Evolutionary conservation across 2,797 vertebrate genomes (phyloP), one percentile per base, ranked within the genome.

Genomic region (Muscicapa comitata): DNA sequence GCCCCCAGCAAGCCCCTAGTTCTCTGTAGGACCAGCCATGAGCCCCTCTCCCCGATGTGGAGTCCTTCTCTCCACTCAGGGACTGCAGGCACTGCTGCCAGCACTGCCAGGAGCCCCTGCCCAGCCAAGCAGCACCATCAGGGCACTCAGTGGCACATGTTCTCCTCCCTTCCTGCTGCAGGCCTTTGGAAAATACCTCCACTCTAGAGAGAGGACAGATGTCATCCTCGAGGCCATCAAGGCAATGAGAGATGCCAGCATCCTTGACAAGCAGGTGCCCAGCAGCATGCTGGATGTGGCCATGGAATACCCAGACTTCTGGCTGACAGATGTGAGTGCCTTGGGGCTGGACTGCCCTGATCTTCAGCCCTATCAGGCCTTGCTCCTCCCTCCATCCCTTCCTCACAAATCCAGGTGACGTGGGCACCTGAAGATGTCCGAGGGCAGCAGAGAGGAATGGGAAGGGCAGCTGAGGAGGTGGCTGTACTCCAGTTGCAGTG

Each of bases 141-240:
- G 40, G 43, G 29, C 48, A 50, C 42, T 62, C 33, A 47, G 33
- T 51, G 45, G 26, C 38, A 24, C 3, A 1, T 29, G 10, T 13
- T 31, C 24, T 76, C 50, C 57, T 28, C 50, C 43, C 43, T 65
- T 17, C 45, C 58, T 77, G 29, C 50, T 1, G 0, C 3, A 79
- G 81, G 11, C 15, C 11, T 50, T 73, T 38, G 88, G 59, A 33
- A 28, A 24, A 29, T 42, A 79, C 8, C 67, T 73, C 10, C 2
- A 5, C 13, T 10, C 40, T 15, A 20, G 7, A 0, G 40, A 72
- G 66, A 59, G 16, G 23, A 29, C 66, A 25, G 88, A 72, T 0
- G 0, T 90, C 7, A 4, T 90, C 59, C 47, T 72, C 0, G 31
- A 54, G 61, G 74, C 35, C n/a, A 43, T 79, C 0, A 1, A 55